Evolutionary conservation across 2,797 vertebrate species (phyloP).

Genomic region (Myotis planiceps): DNA sequence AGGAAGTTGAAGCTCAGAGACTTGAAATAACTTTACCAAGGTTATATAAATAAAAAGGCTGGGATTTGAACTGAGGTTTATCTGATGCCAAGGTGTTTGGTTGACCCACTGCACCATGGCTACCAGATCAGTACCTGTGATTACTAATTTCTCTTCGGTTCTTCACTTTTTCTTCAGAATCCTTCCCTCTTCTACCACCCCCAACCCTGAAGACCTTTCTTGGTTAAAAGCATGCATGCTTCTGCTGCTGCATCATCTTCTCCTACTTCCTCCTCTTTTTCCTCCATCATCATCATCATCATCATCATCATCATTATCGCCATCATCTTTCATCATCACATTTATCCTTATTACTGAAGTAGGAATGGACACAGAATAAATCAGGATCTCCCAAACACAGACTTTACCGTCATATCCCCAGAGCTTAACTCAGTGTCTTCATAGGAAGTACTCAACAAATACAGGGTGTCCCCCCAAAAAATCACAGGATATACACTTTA

Average conservation of each 20-base stretch:
- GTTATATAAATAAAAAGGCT: neutral
- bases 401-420: neutral
- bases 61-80: neutral
- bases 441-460: neutral
- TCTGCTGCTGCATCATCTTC: neutral
- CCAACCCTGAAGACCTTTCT: neutral
- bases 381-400: neutral
- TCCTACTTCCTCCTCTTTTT: neutral
- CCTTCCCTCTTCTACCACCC: neutral
- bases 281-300: neutral
- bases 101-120: neutral
- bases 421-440: slow-evolving; percentile 4
- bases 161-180: neutral
- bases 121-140: neutral
- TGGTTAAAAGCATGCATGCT: neutral
- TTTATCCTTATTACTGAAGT: neutral
- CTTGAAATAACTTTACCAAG: neutral
- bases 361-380: neutral
- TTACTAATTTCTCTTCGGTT: neutral
- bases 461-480: neutral
- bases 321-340: neutral
- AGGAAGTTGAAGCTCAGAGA: neutral
- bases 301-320: neutral
- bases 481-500: no score
- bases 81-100: neutral